Evolutionary conservation across 2,113 vertebrate species (phyloP), one percentile per base, ranked within the genome.

Genomic region (Chunga burmeisteri): DNA sequence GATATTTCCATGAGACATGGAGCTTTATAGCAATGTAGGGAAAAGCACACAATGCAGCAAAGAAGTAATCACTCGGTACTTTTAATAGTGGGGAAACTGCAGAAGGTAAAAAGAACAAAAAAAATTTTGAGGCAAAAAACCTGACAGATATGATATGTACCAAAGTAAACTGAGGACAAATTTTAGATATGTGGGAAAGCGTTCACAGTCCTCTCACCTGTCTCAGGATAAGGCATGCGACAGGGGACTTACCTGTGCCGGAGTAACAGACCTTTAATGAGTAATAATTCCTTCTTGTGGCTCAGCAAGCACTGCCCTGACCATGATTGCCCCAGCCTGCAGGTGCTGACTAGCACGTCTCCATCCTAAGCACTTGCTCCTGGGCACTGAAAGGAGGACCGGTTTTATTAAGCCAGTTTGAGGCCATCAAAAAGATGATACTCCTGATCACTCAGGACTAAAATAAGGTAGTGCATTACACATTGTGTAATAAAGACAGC

Each of bases 381-480:
- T 62, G n/a, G 29, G 59, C 75, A 40, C 62, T 36, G 38, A 30
- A 46, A 95, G 50, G 7, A 86, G 71, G 70, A 66, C 63, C 20
- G 5, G 55, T 92, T 96, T 96, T 91, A 96, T 86, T 94, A 93
- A 86, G 29, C 66, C 59, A 44, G 63, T 81, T 80, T 87, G 81
- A 94, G 95, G 70, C 88, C 90, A 96, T 94, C 89, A 96, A 96
- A 97, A 97, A 97, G 93, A 95, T 96, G 88, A 79, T 95, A 90
- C 88, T 97, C 86, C 85, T 97, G 95, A 97, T 98, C 97, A 92
- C 89, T 81, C 58, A 85, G 75, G 74, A 93, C 94, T 96, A 92
- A 96, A 96, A 96, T 97, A 96, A 96, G 87, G 92, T 95, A 97
- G 95, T 96, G 90, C 97, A 98, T 98, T 98, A 97, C 94, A 95